Evolutionary conservation across 1,140 invertebrate genomes (phyloP).

Genomic region (Planococcus citri): DNA sequence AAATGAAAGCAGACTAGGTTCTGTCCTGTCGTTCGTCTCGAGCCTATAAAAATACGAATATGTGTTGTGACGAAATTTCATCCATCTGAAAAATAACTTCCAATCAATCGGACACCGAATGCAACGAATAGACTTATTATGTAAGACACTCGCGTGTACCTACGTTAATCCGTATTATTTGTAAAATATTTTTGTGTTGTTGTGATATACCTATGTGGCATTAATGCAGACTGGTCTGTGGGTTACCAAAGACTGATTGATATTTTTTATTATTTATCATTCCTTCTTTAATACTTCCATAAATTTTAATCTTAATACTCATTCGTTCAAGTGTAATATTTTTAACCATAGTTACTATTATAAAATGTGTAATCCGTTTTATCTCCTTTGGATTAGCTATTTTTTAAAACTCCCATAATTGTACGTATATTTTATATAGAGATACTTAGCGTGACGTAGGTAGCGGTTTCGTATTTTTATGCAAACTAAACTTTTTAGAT

Average conservation of each 20-base stretch:
- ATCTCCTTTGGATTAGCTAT: neutral
- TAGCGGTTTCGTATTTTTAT: slow-evolving; percentile 3
- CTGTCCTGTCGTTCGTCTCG: no score
- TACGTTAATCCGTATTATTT: neutral
- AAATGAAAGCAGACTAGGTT: no score
- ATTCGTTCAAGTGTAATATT: neutral
- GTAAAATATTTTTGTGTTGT: neutral
- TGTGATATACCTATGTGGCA: slow-evolving; percentile 1
- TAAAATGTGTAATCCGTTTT: neutral
- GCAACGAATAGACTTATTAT: neutral
- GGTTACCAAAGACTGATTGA: slow-evolving; percentile 6
- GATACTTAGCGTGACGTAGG: no score
- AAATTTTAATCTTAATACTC: neutral
- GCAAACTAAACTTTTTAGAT: neutral
- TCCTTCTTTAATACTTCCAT: slow-evolving; percentile 3
- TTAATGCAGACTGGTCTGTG: neutral
- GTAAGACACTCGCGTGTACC: neutral
- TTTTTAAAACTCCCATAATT: no score
- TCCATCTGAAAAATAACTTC: neutral
- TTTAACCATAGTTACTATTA: no score
- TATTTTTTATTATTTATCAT: slow-evolving; percentile 3
- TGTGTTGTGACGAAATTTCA: no score
- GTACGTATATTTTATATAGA: neutral
- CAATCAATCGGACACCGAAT: neutral
- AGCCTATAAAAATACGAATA: no score